Evolutionary conservation across 2,888 invertebrate genomes (phyloP).

Genomic region (Criorhina ranunculi): DNA sequence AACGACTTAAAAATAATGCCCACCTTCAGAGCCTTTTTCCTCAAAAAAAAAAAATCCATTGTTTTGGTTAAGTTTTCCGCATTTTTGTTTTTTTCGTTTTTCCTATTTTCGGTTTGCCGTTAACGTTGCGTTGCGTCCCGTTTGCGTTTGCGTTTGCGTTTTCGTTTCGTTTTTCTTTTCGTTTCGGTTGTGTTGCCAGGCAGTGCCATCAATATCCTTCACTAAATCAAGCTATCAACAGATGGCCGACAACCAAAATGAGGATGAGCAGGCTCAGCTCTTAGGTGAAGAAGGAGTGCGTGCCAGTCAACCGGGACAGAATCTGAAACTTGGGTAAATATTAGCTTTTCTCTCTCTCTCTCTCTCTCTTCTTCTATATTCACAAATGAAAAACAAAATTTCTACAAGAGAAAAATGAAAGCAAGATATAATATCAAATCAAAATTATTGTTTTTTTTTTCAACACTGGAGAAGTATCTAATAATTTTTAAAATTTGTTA

Average conservation of each 20-base stretch:
- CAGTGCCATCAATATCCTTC: slow-evolving; percentile 87
- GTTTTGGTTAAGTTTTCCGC: slow-evolving; percentile 54
- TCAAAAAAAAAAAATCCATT: neutral
- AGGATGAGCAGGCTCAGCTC: slow-evolving; percentile 97
- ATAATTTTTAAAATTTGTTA: slow-evolving; percentile 39
- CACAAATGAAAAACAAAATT: slow-evolving; percentile 17
- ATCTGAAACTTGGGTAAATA: slow-evolving; percentile 98
- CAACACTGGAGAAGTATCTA: slow-evolving; percentile 61
- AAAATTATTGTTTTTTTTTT: slow-evolving; percentile 29
- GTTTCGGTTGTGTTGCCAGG: slow-evolving; percentile 86
- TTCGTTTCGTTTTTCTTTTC: slow-evolving; percentile 63
- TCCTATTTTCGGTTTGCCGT: slow-evolving; percentile 61
- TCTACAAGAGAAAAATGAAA: slow-evolving; percentile 24
- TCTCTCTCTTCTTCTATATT: slow-evolving; percentile 42
- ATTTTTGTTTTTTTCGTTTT: slow-evolving; percentile 41
- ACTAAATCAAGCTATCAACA: slow-evolving; percentile 87
- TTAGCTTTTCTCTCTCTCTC: slow-evolving; percentile 79
- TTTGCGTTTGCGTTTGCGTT: slow-evolving; percentile 44
- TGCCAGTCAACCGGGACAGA: slow-evolving; percentile 92
- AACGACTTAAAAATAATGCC: slow-evolving; percentile 28
- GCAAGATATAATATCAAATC: slow-evolving; percentile 53
- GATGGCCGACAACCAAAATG: slow-evolving; percentile 98
- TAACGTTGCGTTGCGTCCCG: slow-evolving; percentile 62
- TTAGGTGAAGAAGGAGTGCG: slow-evolving; percentile 98
- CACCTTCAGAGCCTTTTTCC: slow-evolving; percentile 39